Base-by-base conservation (phyloP, 2,888 invertebrate species). In the Tigriopus californicus region DNA sequence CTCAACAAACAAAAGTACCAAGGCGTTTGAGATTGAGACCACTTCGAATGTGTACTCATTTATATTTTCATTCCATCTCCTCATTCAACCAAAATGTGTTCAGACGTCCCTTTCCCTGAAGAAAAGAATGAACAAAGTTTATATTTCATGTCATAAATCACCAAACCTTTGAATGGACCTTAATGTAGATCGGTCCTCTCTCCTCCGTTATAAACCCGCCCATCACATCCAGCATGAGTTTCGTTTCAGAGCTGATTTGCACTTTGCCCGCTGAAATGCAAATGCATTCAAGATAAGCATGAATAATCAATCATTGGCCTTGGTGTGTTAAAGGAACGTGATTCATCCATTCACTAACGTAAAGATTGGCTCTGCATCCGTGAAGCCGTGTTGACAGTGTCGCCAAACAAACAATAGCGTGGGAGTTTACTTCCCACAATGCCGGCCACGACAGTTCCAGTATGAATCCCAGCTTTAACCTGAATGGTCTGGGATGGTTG, bases 331-430 rank as follows among this genome's bases (percentile, higher is more conserved):
- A 33, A 5, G 33, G 33, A 8, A 33, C 3, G 8, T 33, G 33
- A 33, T 33, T 49, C 18, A 49, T 33, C 24, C 51, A 49, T 24
- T 15, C 51, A 24, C 18, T 24, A 6, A 13, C 33, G 33, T 33
- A 33, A 33, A 22, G 49, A 41, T 15, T 18, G 15, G 22, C 20
- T 20, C 18, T 56, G 42, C 56, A 56, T 56, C 18, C 56, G 15
- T n/a, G 56, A 56, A n/a, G 56, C 56, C 5, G 56, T 56, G 24
- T 56, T 56, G 44, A 56, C 33, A n/a, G 56, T 56, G 22, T 56
- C 56, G 3, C 56, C 56, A 56, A 56, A 56, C 6, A 56, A 25
- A 24, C 56, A 56, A 56, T 56, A 56, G 1, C 56, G 5, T 13
- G 56, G 56, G 24, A 56, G 42, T 22, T 56, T 56, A 18, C 46